phyloP scores from a whole-genome alignment of 2,113 vertebrate species.

The Rhodinocichla rosea region DNA sequence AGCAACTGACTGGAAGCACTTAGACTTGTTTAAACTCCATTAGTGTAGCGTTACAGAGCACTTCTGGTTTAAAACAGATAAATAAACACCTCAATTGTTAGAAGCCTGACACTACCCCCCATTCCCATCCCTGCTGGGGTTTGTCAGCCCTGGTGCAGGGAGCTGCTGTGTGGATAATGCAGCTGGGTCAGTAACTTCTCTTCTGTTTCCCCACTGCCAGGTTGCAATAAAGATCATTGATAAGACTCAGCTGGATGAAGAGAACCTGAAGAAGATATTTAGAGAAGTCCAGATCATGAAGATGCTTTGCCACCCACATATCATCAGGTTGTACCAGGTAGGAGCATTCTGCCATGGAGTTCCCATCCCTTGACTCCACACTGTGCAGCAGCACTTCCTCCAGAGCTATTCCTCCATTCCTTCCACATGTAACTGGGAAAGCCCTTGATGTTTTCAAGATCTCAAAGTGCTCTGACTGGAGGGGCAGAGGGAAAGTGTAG shows the following conservation, averaged over 20 bases:
- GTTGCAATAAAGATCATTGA: constrained; percentile 99
- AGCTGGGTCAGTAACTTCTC: neutral
- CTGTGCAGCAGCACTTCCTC: accelerated
- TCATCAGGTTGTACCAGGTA: constrained; percentile 98
- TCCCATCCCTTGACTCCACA: neutral
- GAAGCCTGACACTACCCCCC: neutral
- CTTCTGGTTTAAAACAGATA: neutral
- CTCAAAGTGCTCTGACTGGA: neutral
- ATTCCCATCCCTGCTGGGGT: neutral
- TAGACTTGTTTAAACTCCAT: neutral
- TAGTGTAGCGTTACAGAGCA: neutral
- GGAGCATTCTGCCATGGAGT: neutral
- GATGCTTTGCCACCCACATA: constrained; percentile 97
- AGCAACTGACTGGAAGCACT: neutral
- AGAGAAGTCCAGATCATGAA: constrained; percentile 99
- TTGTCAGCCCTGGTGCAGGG: neutral
- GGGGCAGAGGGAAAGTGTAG: neutral
- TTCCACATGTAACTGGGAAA: neutral
- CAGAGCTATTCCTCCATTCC: neutral
- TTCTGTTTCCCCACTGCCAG: constrained; percentile 60
- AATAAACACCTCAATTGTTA: neutral
- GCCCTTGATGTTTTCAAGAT: neutral
- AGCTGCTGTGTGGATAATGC: neutral
- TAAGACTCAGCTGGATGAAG: constrained; percentile 96
- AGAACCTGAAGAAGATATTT: constrained; percentile 99